These are phyloP conservation scores for Gephyroberyx darwinii DNA, from an alignment of 2,797 vertebrate genomes.

Conservation along the genomic window DNA sequence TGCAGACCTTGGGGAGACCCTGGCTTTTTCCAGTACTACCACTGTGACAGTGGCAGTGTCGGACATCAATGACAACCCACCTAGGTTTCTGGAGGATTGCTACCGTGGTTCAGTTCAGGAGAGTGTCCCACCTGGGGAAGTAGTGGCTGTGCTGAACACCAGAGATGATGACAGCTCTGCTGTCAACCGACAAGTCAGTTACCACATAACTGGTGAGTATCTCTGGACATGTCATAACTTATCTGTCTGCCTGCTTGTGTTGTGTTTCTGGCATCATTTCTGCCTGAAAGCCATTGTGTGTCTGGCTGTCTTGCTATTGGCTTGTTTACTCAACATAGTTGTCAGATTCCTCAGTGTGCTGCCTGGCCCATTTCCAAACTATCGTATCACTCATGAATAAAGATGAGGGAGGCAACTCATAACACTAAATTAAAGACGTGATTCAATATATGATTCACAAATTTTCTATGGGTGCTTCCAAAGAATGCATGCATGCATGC, in stretches of 20 bases:
- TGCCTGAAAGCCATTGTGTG: background rate
- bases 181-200: conserved; percentile 94
- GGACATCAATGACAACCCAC: conserved; percentile 94
- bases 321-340: conserved; percentile 5
- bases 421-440: conserved; percentile 47
- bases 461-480: conserved; percentile 13
- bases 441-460: conserved; percentile 51
- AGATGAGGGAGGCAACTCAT: conserved; percentile 40
- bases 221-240: background rate
- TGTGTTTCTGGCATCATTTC: background rate
- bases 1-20: conserved; percentile 90
- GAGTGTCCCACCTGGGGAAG: conserved; percentile 93
- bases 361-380: conserved; percentile 3
- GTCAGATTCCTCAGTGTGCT: conserved; percentile 11
- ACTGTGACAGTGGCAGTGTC: conserved; percentile 89
- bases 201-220: conserved; percentile 93
- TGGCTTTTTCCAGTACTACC: conserved; percentile 89
- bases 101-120: conserved; percentile 92
- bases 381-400: conserved; percentile 43
- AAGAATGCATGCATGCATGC: conserved; percentile 12
- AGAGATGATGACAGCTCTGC: conserved; percentile 92
- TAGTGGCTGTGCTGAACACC: conserved; percentile 94
- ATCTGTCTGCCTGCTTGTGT: conserved; percentile 1
- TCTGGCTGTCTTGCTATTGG: background rate
- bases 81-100: conserved; percentile 87